Base-by-base conservation (phyloP, 1,140 invertebrate genomes). In the Drosophila pectinifera region DNA sequence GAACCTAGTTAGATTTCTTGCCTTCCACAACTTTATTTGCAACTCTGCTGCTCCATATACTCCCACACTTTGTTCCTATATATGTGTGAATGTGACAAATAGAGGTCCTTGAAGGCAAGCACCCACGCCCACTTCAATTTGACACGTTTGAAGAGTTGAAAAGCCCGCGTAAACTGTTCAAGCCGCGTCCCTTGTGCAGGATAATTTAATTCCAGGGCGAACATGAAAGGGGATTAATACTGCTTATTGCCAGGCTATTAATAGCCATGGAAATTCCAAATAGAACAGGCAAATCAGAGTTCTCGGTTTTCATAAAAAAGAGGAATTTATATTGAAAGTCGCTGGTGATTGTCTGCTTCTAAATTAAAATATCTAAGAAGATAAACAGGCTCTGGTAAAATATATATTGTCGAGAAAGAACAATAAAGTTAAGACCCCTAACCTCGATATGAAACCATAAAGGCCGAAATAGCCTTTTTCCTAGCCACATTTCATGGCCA, bases 111-210 rank as follows among this genome's bases (percentile, higher is more conserved):
- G 45, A 45, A 55, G 16, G 39, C 13, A n/a, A 34, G 39, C 68
- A 61, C 68, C 69, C 58, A 54, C 76, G 59, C 59, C 36, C 61
- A 64, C 72, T 85, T 80, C 61, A 84, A 65, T 46, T 69, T 67
- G 73, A 72, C 76, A 84, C 61, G 53, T 75, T 57, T 78, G 74
- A 55, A 86, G 68, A 84, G 62, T 65, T 78, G 59, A 31, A 70
- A 81, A 85, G 79, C 59, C 46, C 58, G 57, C 57, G 65, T 45
- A 45, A 80, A 65, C 55, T 61, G 34, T 68, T 62, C 49, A 42
- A 51, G 68, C 57, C 42, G 36, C 34, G 39, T 45, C 70, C 45
- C 36, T 57, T 74, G 54, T 42, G 22, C 63, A 16, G 63, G 26
- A 76, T 67, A 76, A 76, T 76, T 76, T 54, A 24, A 76, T 76